Evolutionary conservation across 2,113 vertebrate species (phyloP).

Genomic region (Boulengeromyrus knoepffleri): DNA sequence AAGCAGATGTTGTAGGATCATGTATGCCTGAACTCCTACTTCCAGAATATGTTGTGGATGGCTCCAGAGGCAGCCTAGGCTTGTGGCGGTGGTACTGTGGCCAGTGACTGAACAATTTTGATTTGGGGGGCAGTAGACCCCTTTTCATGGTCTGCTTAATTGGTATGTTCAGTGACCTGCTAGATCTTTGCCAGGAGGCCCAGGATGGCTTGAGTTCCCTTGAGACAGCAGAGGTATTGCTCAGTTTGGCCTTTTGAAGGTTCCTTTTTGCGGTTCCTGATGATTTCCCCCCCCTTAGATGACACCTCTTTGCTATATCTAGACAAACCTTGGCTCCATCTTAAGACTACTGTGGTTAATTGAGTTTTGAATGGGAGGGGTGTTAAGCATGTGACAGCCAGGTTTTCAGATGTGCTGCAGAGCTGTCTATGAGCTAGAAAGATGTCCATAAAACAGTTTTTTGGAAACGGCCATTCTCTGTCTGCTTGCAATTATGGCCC

Average conservation of each 20-base stretch:
- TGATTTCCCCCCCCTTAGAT: not conserved
- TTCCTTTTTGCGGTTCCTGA: not conserved
- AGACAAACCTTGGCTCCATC: not conserved
- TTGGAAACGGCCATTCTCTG: not conserved
- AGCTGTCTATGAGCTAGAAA: not conserved
- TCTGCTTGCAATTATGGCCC: not conserved
- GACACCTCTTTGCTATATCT: not conserved
- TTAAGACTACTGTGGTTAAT: not conserved
- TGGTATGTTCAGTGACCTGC: not conserved
- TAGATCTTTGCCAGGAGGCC: not conserved
- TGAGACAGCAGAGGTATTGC: not conserved
- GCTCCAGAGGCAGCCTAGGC: not conserved
- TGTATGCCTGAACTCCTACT: not conserved
- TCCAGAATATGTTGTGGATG: not conserved
- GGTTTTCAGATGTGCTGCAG: slow-evolving; percentile 19
- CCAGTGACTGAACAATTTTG: not conserved
- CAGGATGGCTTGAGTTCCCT: not conserved
- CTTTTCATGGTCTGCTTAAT: not conserved
- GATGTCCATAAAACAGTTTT: not conserved
- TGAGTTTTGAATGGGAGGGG: not conserved
- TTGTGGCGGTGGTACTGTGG: not conserved
- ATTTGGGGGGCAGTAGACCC: not conserved
- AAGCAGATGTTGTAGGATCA: slow-evolving; percentile 17
- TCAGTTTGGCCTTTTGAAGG: not conserved
- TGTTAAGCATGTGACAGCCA: not conserved